Evolutionary conservation across 1,140 invertebrate species (phyloP).

Genomic region (Drosophila tropicalis): DNA sequence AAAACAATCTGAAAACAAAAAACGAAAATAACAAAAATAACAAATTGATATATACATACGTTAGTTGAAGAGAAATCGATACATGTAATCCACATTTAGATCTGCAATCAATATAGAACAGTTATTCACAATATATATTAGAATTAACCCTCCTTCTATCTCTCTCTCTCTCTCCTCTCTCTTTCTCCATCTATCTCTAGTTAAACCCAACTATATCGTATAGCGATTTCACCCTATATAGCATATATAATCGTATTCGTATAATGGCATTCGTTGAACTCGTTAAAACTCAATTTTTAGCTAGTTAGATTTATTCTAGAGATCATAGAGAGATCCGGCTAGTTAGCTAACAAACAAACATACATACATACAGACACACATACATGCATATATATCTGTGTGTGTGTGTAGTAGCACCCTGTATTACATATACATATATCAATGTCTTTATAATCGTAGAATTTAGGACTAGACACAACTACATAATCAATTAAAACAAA

Average conservation of each 20-base stretch:
- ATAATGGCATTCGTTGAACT: constrained; percentile 3
- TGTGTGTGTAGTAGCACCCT: not conserved
- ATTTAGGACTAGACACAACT: not conserved
- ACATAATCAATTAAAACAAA: not conserved
- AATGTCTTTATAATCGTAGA: not conserved
- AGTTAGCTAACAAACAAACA: constrained; percentile 1
- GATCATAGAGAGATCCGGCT: not conserved
- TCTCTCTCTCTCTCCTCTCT: not conserved
- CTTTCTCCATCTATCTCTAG: not conserved
- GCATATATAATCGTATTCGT: not conserved
- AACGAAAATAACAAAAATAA: constrained; percentile 21
- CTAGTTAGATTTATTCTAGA: constrained; percentile 1
- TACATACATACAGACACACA: not conserved
- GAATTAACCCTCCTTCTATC: not conserved
- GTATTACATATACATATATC: not conserved
- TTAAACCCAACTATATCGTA: not conserved
- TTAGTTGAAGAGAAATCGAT: constrained; percentile 44
- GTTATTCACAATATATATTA: constrained; percentile 1
- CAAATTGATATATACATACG: constrained; percentile 30
- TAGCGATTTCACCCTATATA: constrained; percentile 3
- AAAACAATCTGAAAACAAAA: constrained; percentile 21
- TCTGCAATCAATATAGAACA: constrained; percentile 26
- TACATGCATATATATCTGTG: not conserved
- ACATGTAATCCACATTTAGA: constrained; percentile 26
- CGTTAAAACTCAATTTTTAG: not conserved